Conservation (phyloP, 2,797 vertebrate species). For the Alca torda region DNA sequence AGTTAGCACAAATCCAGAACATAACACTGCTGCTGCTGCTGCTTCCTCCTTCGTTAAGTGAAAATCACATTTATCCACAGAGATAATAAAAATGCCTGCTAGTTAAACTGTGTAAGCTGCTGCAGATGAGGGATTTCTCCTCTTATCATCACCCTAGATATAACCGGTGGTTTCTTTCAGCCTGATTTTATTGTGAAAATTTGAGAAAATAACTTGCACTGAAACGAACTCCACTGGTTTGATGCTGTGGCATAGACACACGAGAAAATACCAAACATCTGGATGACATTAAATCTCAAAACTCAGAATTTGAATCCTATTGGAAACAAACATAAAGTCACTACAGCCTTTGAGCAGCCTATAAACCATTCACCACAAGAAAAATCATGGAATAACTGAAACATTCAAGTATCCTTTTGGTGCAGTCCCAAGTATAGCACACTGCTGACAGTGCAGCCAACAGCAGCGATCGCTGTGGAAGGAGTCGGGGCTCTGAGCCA, state of each 20-base stretch:
- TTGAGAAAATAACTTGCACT: background rate
- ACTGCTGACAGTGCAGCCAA: conserved; percentile 22
- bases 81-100: background rate
- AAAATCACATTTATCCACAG: background rate
- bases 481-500: background rate
- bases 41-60: background rate
- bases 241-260: background rate
- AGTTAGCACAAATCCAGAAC: background rate
- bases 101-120: background rate
- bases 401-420: background rate
- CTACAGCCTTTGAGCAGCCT: background rate
- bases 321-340: conserved; percentile 29
- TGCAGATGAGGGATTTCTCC: background rate
- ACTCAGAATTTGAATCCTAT: background rate
- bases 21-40: background rate
- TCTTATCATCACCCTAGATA: background rate
- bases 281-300: background rate
- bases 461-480: conserved; percentile 1
- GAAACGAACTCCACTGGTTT: background rate
- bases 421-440: background rate
- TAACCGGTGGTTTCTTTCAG: background rate
- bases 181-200: background rate
- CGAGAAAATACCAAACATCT: background rate
- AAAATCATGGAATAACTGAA: conserved; percentile 1
- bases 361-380: background rate